Percentiles rank a stretch among this genome's conserved stretches.
Evolutionary conservation across 2,797 vertebrate genomes (phyloP).

Genomic region (Novumbra hubbsi): DNA sequence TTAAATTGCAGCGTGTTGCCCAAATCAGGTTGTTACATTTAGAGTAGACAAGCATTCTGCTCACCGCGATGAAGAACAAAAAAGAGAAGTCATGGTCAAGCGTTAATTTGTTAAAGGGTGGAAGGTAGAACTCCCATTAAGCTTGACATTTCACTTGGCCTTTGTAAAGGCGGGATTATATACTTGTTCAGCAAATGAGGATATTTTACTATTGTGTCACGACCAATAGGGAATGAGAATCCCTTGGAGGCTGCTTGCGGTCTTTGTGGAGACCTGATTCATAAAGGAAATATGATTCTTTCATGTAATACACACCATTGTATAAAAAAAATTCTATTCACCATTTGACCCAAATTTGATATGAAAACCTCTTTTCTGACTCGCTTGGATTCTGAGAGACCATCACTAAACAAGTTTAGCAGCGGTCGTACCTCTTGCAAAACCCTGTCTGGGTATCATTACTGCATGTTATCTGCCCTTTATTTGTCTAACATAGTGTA

Average conservation of each 20-base stretch:
- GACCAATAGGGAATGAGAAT: neutral
- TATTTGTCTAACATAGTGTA: constrained; percentile 44
- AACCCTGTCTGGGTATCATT: constrained; percentile 64
- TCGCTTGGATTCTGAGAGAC: constrained; percentile 21
- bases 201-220: no score
- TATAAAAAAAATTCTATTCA: neutral
- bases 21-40: no score
- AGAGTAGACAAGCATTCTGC: no score
- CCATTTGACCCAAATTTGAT: neutral
- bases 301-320: neutral
- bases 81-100: no score
- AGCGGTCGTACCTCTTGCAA: constrained; percentile 67
- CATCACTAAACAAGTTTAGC: constrained; percentile 43
- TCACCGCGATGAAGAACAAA: no score
- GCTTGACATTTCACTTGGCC: no score
- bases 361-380: neutral
- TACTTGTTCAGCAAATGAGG: no score
- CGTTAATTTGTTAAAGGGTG: no score
- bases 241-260: neutral
- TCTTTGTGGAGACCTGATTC: neutral
- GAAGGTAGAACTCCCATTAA: no score
- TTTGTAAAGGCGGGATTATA: no score
- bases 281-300: neutral
- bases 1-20: no score
- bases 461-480: constrained; percentile 54